Base-by-base conservation (phyloP, 2,113 vertebrate genomes). In the Taxidea taxus region DNA sequence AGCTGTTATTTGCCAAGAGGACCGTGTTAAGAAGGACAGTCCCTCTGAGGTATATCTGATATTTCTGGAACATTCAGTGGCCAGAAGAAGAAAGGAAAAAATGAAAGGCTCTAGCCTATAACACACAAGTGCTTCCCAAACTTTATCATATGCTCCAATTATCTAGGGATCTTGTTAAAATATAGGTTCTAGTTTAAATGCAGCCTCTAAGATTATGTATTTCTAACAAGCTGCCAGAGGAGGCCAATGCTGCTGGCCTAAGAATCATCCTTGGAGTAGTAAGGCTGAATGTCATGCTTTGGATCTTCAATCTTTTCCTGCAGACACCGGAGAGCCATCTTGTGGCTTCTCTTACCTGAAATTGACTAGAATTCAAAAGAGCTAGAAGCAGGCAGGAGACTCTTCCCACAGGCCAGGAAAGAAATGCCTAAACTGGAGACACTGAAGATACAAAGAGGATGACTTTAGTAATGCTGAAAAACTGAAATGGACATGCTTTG, bases 1-100 rank as follows among this genome's bases (percentile, higher is more conserved):
- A 80, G 25, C 75, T 68, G 56, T 56, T 47, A 94, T 97, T 80
- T 97, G 62, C 77, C 70, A 91, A 60, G 60, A 77, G 23, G 77
- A 82, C 12, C 23, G 4, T 77, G 42, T 80, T 84, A 90, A 94
- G 62, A 94, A 83, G 39, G 54, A 86, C 0, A 12, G 23, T 39
- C 37, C 49, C 78, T 94, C 39, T 16, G 42, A 84, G 25, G 13
- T 42, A 1, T 10, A 39, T 77, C 60, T 95, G 88, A 31, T 93
- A 85, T 92, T 96, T 97, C 88, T 87, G 68, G 31, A 85, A 91
- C 39, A 82, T 37, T 78, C 64, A 96, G 68, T 80, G 62, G 18
- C 27, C 74, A 95, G 54, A 62, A 62, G 84, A 93, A 92, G 51
- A 80, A n/a, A 94, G 16, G 66, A 90, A 78, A 42, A 56, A 78